These are phyloP conservation scores for Rhynchopsitta pachyrhyncha DNA, from an alignment of 2,113 vertebrate genomes.

Conservation along the genomic window DNA sequence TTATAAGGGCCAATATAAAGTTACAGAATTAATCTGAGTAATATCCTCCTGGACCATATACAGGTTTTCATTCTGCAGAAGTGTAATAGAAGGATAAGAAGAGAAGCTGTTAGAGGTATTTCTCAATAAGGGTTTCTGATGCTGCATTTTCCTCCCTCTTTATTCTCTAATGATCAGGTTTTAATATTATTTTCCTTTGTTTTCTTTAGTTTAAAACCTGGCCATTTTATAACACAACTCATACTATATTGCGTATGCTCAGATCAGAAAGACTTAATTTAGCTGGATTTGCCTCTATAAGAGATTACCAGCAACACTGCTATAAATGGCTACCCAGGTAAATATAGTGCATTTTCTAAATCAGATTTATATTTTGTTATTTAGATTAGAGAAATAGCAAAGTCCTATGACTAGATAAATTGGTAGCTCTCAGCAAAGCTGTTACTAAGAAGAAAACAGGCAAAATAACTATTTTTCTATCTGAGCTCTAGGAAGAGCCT, in stretches of 20 bases:
- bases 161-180: not conserved
- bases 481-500: not conserved
- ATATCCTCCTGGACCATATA: not conserved
- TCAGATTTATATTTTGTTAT: not conserved
- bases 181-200: not conserved
- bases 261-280: not conserved
- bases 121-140: not conserved
- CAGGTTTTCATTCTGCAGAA: not conserved
- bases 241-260: not conserved
- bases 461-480: not conserved
- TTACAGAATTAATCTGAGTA: not conserved
- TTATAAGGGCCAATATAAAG: not conserved
- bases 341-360: not conserved
- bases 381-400: not conserved
- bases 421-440: not conserved
- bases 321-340: fast-evolving
- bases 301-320: not conserved
- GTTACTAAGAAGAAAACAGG: not conserved
- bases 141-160: fast-evolving
- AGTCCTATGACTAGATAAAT: not conserved
- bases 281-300: not conserved
- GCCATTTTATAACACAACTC: not conserved
- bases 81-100: not conserved
- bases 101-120: fast-evolving
- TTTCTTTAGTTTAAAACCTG: not conserved